Conservation (phyloP, 2,113 vertebrate species). For the Agelaius tricolor region DNA sequence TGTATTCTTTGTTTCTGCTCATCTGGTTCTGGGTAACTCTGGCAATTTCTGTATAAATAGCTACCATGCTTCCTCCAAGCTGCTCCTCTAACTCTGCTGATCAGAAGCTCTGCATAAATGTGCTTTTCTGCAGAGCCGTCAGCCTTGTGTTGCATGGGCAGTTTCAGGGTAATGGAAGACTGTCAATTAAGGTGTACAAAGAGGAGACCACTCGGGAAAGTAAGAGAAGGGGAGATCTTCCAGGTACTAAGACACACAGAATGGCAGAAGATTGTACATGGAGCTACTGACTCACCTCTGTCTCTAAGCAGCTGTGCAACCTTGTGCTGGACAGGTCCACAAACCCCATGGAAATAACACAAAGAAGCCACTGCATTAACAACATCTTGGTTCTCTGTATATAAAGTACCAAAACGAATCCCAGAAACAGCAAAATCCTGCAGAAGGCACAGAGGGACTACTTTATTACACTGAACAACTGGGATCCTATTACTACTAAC, state of each 20-base stretch:
- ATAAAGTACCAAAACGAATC: slow-evolving; percentile 87
- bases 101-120: not conserved
- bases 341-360: slow-evolving; percentile 85
- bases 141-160: not conserved
- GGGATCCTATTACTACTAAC: not conserved
- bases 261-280: not conserved
- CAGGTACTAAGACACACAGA: not conserved
- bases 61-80: not conserved
- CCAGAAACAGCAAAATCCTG: slow-evolving; percentile 94
- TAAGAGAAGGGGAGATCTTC: not conserved
- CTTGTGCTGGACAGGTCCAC: slow-evolving; percentile 87
- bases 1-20: not conserved
- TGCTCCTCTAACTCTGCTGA: not conserved
- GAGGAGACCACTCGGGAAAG: not conserved
- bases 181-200: not conserved
- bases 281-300: slow-evolving; percentile 76
- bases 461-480: not conserved
- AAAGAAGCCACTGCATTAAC: slow-evolving; percentile 84
- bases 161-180: not conserved
- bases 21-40: not conserved
- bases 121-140: not conserved
- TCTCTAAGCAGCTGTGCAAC: slow-evolving; percentile 88
- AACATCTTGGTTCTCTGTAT: slow-evolving; percentile 88
- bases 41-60: not conserved
- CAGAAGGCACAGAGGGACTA: not conserved